A percentile compares a stretch with the other conserved stretches of the same genome.
Evolutionary conservation across 2,888 invertebrate species (phyloP).

Genomic region (Myopa tessellatipennis): DNA sequence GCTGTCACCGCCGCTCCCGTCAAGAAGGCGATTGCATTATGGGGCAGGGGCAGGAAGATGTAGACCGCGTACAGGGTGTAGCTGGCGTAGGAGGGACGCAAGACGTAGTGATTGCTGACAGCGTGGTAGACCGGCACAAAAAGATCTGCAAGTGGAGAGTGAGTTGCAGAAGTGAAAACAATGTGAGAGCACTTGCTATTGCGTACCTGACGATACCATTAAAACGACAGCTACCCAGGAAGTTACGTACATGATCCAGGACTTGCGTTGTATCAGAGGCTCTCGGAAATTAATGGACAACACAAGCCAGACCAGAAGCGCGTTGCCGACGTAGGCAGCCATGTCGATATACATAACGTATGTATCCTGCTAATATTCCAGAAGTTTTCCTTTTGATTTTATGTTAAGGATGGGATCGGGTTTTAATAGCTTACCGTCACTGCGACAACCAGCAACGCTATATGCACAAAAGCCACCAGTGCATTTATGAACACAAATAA

Average conservation of each 20-base stretch:
- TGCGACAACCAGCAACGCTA: slow-evolving; percentile 71
- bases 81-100: slow-evolving; percentile 78
- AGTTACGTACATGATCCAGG: slow-evolving; percentile 66
- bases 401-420: background rate
- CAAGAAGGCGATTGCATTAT: slow-evolving; percentile 77
- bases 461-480: slow-evolving; percentile 75
- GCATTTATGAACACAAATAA: slow-evolving; percentile 79
- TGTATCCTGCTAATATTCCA: background rate
- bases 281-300: slow-evolving; percentile 64
- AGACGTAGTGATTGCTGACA: slow-evolving; percentile 68
- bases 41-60: slow-evolving; percentile 84
- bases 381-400: background rate
- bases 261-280: slow-evolving; percentile 63
- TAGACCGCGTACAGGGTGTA: slow-evolving; percentile 83
- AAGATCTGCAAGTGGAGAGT: slow-evolving; percentile 70
- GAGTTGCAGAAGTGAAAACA: background rate
- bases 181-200: background rate
- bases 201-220: slow-evolving; percentile 71
- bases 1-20: slow-evolving; percentile 77
- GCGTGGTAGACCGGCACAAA: slow-evolving; percentile 76
- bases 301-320: slow-evolving; percentile 62
- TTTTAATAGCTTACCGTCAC: slow-evolving; percentile 61
- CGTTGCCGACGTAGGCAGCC: slow-evolving; percentile 60
- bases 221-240: slow-evolving; percentile 69
- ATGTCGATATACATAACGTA: slow-evolving; percentile 5